Percentiles rank a stretch among this genome's conserved stretches.
Conservation (phyloP, 2,797 vertebrate species). For the Pyrocephalus nanus region DNA sequence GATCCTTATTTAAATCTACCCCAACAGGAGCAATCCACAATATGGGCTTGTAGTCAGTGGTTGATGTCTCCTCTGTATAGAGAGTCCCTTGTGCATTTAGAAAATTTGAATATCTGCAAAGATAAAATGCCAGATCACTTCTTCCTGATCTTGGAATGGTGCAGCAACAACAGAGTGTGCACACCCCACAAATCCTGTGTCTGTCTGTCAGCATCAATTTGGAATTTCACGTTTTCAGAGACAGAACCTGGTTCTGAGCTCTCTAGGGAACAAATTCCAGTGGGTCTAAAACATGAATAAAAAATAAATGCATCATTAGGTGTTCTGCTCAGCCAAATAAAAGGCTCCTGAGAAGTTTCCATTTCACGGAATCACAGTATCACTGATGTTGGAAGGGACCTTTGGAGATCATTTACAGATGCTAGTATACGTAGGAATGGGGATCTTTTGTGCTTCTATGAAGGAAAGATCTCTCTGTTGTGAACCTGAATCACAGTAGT, state of each 20-base stretch:
- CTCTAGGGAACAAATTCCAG: not conserved
- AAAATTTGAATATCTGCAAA: not conserved
- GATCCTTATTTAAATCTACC: not conserved
- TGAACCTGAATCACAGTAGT: not conserved
- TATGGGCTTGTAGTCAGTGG: not conserved
- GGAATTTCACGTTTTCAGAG: not conserved
- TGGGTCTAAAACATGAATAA: not conserved
- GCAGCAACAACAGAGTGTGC: not conserved
- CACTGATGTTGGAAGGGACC: not conserved
- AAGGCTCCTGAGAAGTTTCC: not conserved
- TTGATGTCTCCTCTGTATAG: not conserved
- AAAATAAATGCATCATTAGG: fast-evolving
- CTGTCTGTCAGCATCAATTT: not conserved
- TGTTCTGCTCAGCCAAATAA: not conserved
- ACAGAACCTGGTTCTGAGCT: not conserved
- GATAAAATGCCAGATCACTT: not conserved
- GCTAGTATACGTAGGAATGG: not conserved
- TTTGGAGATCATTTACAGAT: not conserved
- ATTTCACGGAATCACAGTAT: not conserved
- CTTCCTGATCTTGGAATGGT: not conserved
- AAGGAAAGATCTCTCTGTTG: not conserved
- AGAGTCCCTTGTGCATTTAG: not conserved
- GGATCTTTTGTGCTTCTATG: not conserved
- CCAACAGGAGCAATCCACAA: not conserved
- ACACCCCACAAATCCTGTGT: not conserved